Conservation (phyloP, 2,888 invertebrate species). For the Diogma glabrata region DNA sequence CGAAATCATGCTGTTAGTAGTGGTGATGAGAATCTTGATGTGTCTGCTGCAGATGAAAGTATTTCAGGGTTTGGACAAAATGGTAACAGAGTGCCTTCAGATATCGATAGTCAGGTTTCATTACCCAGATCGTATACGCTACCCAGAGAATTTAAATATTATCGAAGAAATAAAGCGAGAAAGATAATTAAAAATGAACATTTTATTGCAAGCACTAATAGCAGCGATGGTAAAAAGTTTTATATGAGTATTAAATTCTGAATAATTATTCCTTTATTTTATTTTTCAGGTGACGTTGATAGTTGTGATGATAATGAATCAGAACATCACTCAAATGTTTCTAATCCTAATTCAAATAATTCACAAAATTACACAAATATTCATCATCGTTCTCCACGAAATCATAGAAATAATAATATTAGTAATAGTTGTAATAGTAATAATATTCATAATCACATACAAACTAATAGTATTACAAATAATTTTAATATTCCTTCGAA, state of each 20-base stretch:
- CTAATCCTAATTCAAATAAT: constrained; percentile 19
- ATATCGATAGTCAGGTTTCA: constrained; percentile 70
- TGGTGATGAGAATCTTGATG: constrained; percentile 24
- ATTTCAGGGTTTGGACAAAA: constrained; percentile 20
- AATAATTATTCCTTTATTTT: constrained; percentile 11
- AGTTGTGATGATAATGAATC: constrained; percentile 62
- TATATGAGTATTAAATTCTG: not conserved
- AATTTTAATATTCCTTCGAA: constrained; percentile 5
- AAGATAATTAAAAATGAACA: constrained; percentile 52
- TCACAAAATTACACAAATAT: too few species aligned
- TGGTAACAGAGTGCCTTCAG: constrained; percentile 40
- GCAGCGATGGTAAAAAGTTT: constrained; percentile 58
- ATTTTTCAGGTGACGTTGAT: constrained; percentile 59
- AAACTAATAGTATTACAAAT: not conserved
- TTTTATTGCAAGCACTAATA: constrained; percentile 70
- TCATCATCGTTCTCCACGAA: constrained; percentile 15
- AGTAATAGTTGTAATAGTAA: constrained; percentile 13
- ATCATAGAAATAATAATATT: constrained; percentile 7
- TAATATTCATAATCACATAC: constrained; percentile 19
- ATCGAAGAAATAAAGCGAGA: constrained; percentile 44
- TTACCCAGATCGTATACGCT: constrained; percentile 74
- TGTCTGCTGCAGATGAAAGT: constrained; percentile 22
- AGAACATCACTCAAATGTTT: constrained; percentile 38
- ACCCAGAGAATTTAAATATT: constrained; percentile 76
- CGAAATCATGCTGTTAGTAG: constrained; percentile 19